Percentiles rank a stretch among this genome's conserved stretches.
Evolutionary conservation across 2,113 vertebrate species (phyloP).

Genomic region (Pelvicachromis taeniatus): DNA sequence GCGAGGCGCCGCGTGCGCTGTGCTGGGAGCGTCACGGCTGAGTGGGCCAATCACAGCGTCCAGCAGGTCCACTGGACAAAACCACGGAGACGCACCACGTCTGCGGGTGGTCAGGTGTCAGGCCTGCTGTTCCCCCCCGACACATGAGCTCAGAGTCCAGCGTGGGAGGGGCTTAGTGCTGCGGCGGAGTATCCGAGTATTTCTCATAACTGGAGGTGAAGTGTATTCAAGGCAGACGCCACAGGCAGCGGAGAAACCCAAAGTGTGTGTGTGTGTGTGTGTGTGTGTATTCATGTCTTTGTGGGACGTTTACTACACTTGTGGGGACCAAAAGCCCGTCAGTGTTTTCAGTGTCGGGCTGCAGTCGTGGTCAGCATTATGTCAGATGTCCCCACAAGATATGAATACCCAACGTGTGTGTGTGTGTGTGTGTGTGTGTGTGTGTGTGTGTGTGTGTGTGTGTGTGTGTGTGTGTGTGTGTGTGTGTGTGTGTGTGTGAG

Average conservation of each 20-base stretch:
- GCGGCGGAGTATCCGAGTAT: not conserved
- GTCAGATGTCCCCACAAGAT: too few relatives aligned
- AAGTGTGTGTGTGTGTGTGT: not conserved
- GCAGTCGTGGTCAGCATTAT: too few relatives aligned
- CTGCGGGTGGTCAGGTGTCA: rapidly evolving
- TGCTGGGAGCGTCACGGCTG: not conserved
- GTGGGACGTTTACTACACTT: not conserved
- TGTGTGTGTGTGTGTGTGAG: not conserved
- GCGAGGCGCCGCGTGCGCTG: not conserved
- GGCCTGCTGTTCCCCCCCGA: not conserved
- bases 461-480: not conserved
- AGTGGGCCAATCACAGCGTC: not conserved
- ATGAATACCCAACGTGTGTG: too few relatives aligned
- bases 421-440: too few relatives aligned
- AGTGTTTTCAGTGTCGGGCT: too few relatives aligned
- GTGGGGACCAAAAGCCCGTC: not conserved
- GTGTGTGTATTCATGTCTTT: not conserved
- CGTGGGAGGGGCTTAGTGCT: not conserved
- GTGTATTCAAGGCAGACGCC: not conserved
- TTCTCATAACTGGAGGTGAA: not conserved
- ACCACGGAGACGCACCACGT: too few relatives aligned
- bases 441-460: not conserved
- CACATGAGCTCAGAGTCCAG: not conserved
- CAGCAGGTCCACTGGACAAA: too few relatives aligned
- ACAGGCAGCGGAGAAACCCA: rapidly evolving